Evolutionary conservation across 2,888 invertebrate species (phyloP), one percentile per base, ranked within the genome.

Genomic region (Andrena bucephala): DNA sequence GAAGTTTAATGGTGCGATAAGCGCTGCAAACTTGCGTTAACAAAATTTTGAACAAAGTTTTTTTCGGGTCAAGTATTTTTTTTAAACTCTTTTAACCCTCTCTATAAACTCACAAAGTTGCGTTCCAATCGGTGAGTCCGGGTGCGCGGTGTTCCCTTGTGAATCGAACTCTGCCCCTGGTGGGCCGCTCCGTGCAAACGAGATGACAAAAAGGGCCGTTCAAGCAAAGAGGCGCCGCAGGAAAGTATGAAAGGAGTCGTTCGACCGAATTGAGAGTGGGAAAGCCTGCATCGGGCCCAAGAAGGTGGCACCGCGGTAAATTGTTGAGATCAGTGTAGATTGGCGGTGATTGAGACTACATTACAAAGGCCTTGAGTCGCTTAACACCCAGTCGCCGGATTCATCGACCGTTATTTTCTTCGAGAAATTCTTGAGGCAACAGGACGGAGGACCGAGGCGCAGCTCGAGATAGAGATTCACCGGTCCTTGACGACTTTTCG

Each of bases 331-430:
- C 87, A 84, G 77, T 83, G 89, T 87, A 91, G 90, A 93, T 92
- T 93, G 91, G 83, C 85, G 85, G 88, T 90, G 91, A 92, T 93
- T 92, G 92, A 86, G 87, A 83, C 86, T 92, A 92, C 89, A 92
- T 93, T 92, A 77, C 87, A 89, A 92, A 91, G 92, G 72, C 92
- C 92, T 92, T 92, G 92, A 91, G 88, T 86, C 87, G 76, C 71
- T 86, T 80, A 75, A 79, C 83, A 66, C 77, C 60, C 74, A 10
- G 78, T 65, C 71, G 76, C 20, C 62, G 77, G 84, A 77, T 79
- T 82, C 84, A 79, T 77, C 83, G 67, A 52, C 76, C 62, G 67
- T 85, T 77, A 75, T 73, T 69, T 57, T 62, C 80, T 67, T 66
- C 76, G 71, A 54, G 66, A 72, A 69, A 77, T 52, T 77, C 74